A percentile compares a stretch with the other conserved stretches of the same genome.
phyloP scores from a whole-genome alignment of 2,888 invertebrate species.

The Trypoxylon attenuatum region DNA sequence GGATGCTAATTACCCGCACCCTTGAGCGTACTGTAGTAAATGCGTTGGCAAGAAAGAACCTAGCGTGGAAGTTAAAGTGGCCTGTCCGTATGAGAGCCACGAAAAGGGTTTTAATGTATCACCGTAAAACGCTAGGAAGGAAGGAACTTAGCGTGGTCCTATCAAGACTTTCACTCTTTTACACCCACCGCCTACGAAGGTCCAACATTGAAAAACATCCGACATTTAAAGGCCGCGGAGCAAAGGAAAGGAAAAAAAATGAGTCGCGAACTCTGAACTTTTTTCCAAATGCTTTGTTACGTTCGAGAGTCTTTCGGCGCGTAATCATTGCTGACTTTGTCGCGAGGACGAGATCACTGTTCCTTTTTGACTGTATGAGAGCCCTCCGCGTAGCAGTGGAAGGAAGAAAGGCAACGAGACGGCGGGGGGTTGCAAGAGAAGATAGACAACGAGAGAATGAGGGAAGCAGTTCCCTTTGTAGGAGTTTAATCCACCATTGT shows the following conservation, averaged over 20 bases:
- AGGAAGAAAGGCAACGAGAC: slow-evolving; percentile 11
- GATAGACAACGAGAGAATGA: slow-evolving; percentile 45
- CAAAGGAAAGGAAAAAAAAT: not conserved
- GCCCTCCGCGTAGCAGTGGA: not conserved
- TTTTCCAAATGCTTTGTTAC: slow-evolving; percentile 20
- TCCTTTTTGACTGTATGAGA: slow-evolving; percentile 7
- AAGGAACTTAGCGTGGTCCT: not conserved
- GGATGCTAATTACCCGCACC: slow-evolving; percentile 66
- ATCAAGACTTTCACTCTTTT: no score
- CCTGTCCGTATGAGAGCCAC: no score
- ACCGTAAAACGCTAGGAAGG: not conserved
- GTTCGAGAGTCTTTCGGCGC: slow-evolving; percentile 35
- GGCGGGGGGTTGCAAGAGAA: slow-evolving; percentile 18
- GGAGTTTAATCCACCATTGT: slow-evolving; percentile 69
- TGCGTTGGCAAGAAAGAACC: not conserved
- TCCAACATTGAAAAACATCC: not conserved
- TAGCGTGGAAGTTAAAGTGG: not conserved
- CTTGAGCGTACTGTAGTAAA: not conserved
- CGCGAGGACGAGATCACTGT: slow-evolving; percentile 42
- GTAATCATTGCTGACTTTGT: slow-evolving; percentile 57
- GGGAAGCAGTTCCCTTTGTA: slow-evolving; percentile 66
- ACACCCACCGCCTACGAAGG: no score
- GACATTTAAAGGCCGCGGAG: not conserved
- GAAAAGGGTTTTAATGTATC: no score
- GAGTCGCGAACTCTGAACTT: slow-evolving; percentile 29